A percentile compares a stretch with the other conserved stretches of the same genome.
These are phyloP conservation scores for Parauchenoglanis punctatus DNA, from an alignment of 2,797 vertebrate species.

Conservation along the genomic window DNA sequence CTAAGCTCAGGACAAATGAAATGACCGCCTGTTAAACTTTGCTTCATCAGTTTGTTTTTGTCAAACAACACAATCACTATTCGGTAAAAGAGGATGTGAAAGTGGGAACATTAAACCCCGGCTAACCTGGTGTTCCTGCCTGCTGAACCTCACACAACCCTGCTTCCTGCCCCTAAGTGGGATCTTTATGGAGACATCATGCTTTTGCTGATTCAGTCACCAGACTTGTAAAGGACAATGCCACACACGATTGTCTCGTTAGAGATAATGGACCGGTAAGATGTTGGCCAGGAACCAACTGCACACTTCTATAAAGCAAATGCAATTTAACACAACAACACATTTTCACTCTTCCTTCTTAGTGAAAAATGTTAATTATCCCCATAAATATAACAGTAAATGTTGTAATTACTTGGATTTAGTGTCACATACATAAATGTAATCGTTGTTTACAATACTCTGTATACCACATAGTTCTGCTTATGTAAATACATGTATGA, in stretches of 20 bases:
- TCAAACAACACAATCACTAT: slow-evolving; percentile 28
- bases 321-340: slow-evolving; percentile 34
- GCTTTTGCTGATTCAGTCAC: slow-evolving; percentile 57
- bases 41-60: slow-evolving; percentile 40
- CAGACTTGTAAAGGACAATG: slow-evolving; percentile 54
- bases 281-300: slow-evolving; percentile 48
- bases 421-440: slow-evolving; percentile 19
- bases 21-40: slow-evolving; percentile 25
- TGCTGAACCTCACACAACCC: slow-evolving; percentile 49
- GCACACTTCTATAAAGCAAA: slow-evolving; percentile 34
- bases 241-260: slow-evolving; percentile 58
- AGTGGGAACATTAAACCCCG: slow-evolving; percentile 18
- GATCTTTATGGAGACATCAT: slow-evolving; percentile 47
- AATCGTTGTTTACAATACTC: slow-evolving; percentile 1
- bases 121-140: slow-evolving; percentile 38
- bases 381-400: slow-evolving; percentile 50
- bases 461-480: slow-evolving; percentile 9
- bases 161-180: slow-evolving; percentile 48
- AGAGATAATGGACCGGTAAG: slow-evolving; percentile 46
- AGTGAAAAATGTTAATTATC: slow-evolving; percentile 49
- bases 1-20: slow-evolving; percentile 7
- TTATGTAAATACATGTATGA: slow-evolving; percentile 10
- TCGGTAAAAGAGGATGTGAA: slow-evolving; percentile 41
- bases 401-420: slow-evolving; percentile 35
- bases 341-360: slow-evolving; percentile 24